Conservation (phyloP, 1,140 invertebrate species). For the Muscidifurax raptorellus region DNA sequence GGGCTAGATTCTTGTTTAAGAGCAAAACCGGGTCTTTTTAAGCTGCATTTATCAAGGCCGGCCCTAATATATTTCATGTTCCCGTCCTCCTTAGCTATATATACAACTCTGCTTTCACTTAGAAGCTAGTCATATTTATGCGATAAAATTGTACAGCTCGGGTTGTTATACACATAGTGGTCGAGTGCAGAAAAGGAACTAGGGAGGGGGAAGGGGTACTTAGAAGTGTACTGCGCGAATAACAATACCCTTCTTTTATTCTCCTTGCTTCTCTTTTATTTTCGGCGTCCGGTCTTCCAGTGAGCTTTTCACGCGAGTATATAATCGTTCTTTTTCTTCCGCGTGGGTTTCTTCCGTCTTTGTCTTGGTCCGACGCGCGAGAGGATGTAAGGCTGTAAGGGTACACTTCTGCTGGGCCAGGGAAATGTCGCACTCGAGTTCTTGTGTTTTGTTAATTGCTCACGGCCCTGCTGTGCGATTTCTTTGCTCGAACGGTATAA, state of each 20-base stretch:
- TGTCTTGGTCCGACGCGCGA: background rate
- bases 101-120: background rate
- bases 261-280: background rate
- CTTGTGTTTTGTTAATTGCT: background rate
- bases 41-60: background rate
- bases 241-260: background rate
- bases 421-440: background rate
- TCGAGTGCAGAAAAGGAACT: background rate
- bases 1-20: background rate
- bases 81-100: too few relatives aligned
- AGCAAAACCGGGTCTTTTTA: background rate
- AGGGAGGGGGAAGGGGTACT: background rate
- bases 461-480: too few relatives aligned
- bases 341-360: background rate
- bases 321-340: background rate
- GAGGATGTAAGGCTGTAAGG: background rate
- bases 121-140: slow-evolving; percentile 19
- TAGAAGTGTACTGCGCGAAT: background rate
- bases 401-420: background rate
- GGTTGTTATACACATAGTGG: background rate
- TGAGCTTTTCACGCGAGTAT: background rate
- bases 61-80: background rate
- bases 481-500: too few relatives aligned
- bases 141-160: background rate
- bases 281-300: background rate